These are phyloP conservation scores for Axis porcinus DNA, from an alignment of 2,113 vertebrate genomes.

Conservation along the genomic window DNA sequence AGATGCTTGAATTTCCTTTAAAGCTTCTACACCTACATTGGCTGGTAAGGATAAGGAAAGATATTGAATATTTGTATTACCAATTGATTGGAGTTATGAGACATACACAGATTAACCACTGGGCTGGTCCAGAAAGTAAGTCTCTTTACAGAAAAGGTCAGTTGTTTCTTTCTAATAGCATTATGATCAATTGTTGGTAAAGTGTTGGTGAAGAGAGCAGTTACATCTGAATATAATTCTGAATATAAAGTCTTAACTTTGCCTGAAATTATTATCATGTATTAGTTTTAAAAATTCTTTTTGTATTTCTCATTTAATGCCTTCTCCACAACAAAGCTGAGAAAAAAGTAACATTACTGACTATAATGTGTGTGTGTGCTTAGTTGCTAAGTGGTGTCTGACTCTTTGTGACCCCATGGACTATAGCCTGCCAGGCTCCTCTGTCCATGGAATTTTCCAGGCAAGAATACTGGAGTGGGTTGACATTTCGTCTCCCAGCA, in stretches of 20 bases:
- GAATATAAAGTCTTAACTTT: background rate
- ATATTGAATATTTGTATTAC: background rate
- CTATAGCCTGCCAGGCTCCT: background rate
- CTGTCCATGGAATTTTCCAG: background rate
- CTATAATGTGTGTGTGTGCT: background rate
- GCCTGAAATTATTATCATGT: background rate
- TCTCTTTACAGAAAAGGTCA: background rate
- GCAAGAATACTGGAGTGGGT: background rate
- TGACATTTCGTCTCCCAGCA: background rate
- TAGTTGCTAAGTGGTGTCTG: background rate
- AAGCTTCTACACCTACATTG: background rate
- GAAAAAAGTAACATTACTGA: background rate
- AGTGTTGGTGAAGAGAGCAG: background rate
- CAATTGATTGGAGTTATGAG: background rate
- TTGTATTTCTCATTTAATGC: background rate
- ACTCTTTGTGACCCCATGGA: background rate
- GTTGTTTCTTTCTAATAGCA: background rate
- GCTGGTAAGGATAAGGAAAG: background rate
- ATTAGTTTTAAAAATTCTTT: background rate
- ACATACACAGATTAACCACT: background rate
- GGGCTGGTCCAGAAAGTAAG: background rate
- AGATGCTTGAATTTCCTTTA: background rate
- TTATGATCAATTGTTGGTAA: background rate
- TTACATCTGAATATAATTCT: background rate
- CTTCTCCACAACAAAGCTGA: background rate